phyloP scores from a whole-genome alignment of 2,797 vertebrate genomes.

The Rallus crepitans region DNA sequence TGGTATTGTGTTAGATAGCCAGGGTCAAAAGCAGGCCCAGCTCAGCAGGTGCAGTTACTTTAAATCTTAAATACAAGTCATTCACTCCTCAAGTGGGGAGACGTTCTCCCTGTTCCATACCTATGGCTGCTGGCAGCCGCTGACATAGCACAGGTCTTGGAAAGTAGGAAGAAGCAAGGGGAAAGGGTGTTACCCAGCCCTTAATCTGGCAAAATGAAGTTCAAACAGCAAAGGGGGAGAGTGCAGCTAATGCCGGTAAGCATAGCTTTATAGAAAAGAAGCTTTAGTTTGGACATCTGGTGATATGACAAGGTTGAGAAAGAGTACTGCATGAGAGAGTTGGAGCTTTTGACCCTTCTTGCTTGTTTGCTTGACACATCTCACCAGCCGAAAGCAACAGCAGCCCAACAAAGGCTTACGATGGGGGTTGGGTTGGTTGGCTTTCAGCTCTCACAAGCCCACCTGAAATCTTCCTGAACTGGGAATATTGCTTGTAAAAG shows the following conservation, averaged over 20 bases:
- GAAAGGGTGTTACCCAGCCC: neutral
- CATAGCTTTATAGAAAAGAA: neutral
- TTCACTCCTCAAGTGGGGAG: neutral
- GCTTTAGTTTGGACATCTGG: neutral
- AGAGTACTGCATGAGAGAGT: neutral
- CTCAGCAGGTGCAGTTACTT: neutral
- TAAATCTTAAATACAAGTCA: neutral
- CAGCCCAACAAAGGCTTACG: neutral
- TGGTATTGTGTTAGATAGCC: neutral
- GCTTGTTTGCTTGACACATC: neutral
- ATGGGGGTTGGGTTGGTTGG: neutral
- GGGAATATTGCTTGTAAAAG: neutral
- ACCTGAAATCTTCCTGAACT: neutral
- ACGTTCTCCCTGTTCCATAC: neutral
- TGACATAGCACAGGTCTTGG: accelerated
- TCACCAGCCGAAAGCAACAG: neutral
- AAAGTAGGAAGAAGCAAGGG: neutral
- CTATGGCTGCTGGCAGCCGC: neutral
- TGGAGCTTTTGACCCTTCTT: neutral
- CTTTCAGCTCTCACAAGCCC: neutral
- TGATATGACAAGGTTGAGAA: neutral
- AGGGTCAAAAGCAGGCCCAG: neutral
- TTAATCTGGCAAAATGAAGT: neutral
- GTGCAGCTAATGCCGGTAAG: neutral
- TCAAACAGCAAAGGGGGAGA: neutral